Conservation (phyloP, 2,888 invertebrate genomes). For the Galerucella calmariensis region DNA sequence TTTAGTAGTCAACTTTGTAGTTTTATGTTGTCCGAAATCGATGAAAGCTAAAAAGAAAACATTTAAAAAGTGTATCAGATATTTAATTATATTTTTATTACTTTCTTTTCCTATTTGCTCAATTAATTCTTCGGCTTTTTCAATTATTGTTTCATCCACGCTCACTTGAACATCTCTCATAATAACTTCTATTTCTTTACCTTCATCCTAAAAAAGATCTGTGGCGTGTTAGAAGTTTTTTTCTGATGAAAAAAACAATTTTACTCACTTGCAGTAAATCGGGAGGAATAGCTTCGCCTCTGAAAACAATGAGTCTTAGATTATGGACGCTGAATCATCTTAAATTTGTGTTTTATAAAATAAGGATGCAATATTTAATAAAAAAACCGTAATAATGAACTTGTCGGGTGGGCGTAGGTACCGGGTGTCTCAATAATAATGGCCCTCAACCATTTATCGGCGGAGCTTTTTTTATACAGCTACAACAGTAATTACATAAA, state of each 20-base stretch:
- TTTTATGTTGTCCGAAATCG: constrained; percentile 26
- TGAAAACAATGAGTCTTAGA: constrained; percentile 39
- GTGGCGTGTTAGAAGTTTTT: constrained; percentile 10
- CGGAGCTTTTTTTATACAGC: no score
- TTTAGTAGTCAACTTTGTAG: background rate
- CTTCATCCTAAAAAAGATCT: constrained; percentile 47
- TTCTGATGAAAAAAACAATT: background rate
- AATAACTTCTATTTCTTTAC: constrained; percentile 49
- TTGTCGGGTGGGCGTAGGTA: no score
- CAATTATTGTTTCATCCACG: constrained; percentile 38
- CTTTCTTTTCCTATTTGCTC: constrained; percentile 35
- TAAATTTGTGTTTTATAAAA: no score
- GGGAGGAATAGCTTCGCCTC: constrained; percentile 46
- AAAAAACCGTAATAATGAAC: no score
- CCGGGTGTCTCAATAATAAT: no score
- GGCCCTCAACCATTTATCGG: no score
- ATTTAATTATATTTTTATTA: constrained; percentile 6
- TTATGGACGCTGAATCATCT: no score
- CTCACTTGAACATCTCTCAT: constrained; percentile 40
- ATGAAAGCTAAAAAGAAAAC: constrained; percentile 26
- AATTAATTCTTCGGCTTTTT: constrained; percentile 35
- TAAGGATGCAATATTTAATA: no score
- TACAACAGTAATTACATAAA: no score
- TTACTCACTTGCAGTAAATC: constrained; percentile 27
- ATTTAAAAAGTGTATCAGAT: background rate